Evolutionary conservation across 2,888 invertebrate genomes (phyloP), one percentile per base, ranked within the genome.

Genomic region (Alloscopus bannaensis): DNA sequence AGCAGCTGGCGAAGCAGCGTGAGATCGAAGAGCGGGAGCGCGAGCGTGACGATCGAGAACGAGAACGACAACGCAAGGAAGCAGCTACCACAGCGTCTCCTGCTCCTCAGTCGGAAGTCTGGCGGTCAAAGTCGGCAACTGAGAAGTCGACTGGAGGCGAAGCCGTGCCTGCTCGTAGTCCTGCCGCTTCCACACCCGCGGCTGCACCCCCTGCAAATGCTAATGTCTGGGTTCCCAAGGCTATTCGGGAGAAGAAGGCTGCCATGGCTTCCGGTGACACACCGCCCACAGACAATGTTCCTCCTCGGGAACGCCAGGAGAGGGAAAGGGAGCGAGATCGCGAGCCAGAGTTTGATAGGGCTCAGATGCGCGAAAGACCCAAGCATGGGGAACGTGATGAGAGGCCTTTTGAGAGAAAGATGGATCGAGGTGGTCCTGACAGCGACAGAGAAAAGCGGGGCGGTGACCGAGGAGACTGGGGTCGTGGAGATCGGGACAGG

Each of bases 11-110:
- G 8, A 81, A 79, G 50, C 89, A 90, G 57, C 88, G 89, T 50
- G 88, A 90, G 86, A 88, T 82, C 71, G 68, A 86, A 78, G 82
- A 84, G 80, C 45, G 86, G 47, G n/a, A n/a, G n/a, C n/a, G n/a
- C n/a, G n/a, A n/a, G n/a, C n/a, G n/a, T n/a, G 22, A 75, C 75
- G 47, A 84, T 84, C 45, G 76, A 68, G 59, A 80, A 52, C 84
- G 55, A 85, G 87, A 87, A 68, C 86, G 80, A 8, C 16, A 26
- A 3, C 29, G 50, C 4, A 69, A 62, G 50, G 83, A 84, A 72
- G 86, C 73, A 70, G 87, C 59, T 13, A 62, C 45, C 57, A 59
- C 72, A 29, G 22, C 22, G 47, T 47, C 73, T 28, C 26, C 71
- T 13, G 36, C 69, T 26, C 31, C 75, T 20, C 70, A 0, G 76